phyloP scores from a whole-genome alignment of 2,797 vertebrate species.

The Onychomys leucogaster region DNA sequence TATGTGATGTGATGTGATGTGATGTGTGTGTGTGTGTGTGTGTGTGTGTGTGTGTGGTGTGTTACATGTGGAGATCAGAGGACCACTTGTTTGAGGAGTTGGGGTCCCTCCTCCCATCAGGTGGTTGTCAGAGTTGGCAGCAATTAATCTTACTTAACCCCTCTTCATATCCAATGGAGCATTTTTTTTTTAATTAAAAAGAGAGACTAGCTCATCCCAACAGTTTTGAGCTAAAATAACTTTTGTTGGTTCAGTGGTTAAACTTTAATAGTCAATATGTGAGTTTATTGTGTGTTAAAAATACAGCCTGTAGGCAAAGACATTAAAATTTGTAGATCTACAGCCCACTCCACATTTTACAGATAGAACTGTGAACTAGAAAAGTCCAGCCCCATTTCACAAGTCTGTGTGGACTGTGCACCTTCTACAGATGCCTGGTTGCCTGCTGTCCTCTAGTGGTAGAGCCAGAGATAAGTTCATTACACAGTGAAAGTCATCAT shows the following conservation, averaged over 20 bases:
- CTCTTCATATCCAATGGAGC: too few species aligned
- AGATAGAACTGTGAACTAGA: background rate
- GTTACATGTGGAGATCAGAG: background rate
- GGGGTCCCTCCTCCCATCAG: background rate
- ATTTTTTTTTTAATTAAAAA: background rate
- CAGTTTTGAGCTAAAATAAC: background rate
- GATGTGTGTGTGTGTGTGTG: background rate
- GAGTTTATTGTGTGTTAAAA: background rate
- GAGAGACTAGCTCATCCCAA: background rate
- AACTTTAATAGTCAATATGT: background rate
- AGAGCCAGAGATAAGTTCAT: background rate
- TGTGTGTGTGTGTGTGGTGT: too few species aligned
- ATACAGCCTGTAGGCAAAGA: background rate
- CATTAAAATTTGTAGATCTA: background rate
- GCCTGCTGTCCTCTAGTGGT: slow-evolving; percentile 65
- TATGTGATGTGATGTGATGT: background rate
- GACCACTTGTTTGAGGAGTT: too few species aligned
- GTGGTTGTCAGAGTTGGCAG: background rate
- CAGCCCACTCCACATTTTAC: background rate
- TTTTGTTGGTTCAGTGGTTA: background rate
- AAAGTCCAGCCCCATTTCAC: background rate
- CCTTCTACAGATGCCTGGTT: background rate
- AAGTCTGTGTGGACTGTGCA: background rate
- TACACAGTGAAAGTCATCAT: background rate
- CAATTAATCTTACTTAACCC: background rate